Conservation (phyloP, 2,888 invertebrate genomes). For the Drosophila greeni region DNA sequence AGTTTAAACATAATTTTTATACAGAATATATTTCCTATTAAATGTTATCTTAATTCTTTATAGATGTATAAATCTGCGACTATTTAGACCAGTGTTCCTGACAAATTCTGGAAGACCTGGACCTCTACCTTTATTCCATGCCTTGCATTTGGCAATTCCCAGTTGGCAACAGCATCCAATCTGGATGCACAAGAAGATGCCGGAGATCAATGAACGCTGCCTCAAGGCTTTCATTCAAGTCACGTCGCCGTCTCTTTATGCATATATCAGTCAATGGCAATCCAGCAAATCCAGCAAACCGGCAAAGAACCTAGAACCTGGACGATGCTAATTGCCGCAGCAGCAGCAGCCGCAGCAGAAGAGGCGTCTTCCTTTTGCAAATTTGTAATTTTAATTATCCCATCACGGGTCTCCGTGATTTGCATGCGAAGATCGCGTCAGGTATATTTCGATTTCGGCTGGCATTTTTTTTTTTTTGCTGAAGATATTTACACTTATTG, state of each 20-base stretch:
- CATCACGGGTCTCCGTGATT: constrained; percentile 43
- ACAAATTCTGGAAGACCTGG: not conserved
- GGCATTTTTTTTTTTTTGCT: constrained; percentile 33
- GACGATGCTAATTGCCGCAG: constrained; percentile 62
- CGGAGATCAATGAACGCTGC: constrained; percentile 67
- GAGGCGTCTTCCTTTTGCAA: constrained; percentile 46
- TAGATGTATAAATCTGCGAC: not conserved
- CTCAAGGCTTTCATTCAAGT: constrained; percentile 70
- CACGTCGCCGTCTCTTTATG: constrained; percentile 52
- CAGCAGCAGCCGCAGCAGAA: too few relatives aligned
- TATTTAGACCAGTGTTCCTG: not conserved
- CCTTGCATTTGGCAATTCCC: constrained; percentile 11
- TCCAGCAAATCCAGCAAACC: constrained; percentile 9
- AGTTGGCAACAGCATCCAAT: constrained; percentile 44
- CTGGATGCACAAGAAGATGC: constrained; percentile 12
- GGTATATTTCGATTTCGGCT: constrained; percentile 66
- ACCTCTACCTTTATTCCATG: not conserved
- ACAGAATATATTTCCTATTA: not conserved
- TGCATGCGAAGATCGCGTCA: constrained; percentile 70
- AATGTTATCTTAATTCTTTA: too few relatives aligned
- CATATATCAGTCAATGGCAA: constrained; percentile 28
- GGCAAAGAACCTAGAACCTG: constrained; percentile 35
- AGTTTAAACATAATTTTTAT: not conserved
- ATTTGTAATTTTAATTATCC: constrained; percentile 67
- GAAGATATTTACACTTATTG: constrained; percentile 44